Evolutionary conservation across 1,140 invertebrate species (phyloP).

Genomic region (Popillia japonica): DNA sequence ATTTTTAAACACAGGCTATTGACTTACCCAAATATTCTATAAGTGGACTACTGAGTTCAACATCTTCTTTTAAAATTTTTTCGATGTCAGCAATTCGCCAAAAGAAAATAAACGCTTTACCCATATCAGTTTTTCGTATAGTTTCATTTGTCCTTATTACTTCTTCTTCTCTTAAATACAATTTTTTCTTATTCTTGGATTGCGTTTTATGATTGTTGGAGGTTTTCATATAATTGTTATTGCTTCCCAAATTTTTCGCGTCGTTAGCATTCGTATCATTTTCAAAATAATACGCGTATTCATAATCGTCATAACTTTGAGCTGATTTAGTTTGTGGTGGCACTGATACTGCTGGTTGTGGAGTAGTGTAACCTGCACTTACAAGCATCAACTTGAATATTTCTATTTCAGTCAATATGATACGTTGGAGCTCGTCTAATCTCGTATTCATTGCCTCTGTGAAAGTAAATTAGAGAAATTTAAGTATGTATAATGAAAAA

Average conservation of each 20-base stretch:
- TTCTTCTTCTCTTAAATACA: background rate
- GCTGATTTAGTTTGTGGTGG: background rate
- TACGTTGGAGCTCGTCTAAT: constrained; percentile 18
- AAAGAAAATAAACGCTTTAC: constrained; percentile 10
- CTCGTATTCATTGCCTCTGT: background rate
- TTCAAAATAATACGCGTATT: constrained; percentile 24
- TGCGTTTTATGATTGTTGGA: background rate
- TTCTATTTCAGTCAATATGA: background rate
- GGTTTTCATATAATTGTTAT: background rate
- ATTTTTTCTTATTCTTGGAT: background rate
- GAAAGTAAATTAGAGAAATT: no score
- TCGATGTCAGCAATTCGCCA: constrained; percentile 4
- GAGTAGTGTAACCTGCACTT: constrained; percentile 28
- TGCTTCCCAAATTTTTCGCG: background rate
- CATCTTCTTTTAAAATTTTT: constrained; percentile 14
- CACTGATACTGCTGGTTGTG: background rate
- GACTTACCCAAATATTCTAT: constrained; percentile 24
- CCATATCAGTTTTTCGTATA: constrained; percentile 8
- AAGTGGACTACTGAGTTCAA: constrained; percentile 7
- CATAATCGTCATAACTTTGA: background rate
- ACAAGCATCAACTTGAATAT: constrained; percentile 22
- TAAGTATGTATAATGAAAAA: no score
- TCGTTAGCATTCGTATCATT: background rate
- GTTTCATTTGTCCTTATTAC: constrained; percentile 21
- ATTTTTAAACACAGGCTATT: no score